These are phyloP conservation scores for Elephas maximus DNA, from an alignment of 2,113 vertebrate genomes.

Conservation along the genomic window DNA sequence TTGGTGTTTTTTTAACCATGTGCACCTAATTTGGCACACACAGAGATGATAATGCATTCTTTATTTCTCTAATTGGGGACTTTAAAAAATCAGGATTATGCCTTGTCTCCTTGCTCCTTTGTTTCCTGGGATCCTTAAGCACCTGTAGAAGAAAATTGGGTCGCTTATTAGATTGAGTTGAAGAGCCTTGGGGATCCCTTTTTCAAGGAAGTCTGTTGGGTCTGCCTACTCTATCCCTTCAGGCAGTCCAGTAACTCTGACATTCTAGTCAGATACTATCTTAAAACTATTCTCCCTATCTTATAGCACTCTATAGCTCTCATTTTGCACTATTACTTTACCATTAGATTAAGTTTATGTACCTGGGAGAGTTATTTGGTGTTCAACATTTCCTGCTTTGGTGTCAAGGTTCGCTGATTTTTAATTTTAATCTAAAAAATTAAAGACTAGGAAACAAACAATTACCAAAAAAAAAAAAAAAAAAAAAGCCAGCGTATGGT, in stretches of 20 bases:
- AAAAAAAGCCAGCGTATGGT: neutral
- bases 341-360: slow-evolving; percentile 43
- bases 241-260: slow-evolving; percentile 79
- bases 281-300: slow-evolving; percentile 55
- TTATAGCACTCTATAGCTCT: neutral
- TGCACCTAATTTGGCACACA: neutral
- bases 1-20: neutral
- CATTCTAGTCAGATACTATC: slow-evolving; percentile 63
- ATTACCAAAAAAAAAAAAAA: neutral
- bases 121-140: slow-evolving; percentile 75
- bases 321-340: slow-evolving; percentile 40
- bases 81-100: slow-evolving; percentile 57
- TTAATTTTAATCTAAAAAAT: slow-evolving; percentile 54
- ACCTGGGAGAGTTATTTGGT: slow-evolving; percentile 15
- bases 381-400: slow-evolving; percentile 41
- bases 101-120: slow-evolving; percentile 69
- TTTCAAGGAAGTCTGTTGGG: slow-evolving; percentile 74
- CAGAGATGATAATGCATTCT: slow-evolving; percentile 22
- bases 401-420: slow-evolving; percentile 27
- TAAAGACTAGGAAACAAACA: slow-evolving; percentile 12
- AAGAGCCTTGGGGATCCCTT: slow-evolving; percentile 75
- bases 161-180: slow-evolving; percentile 71
- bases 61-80: slow-evolving; percentile 54
- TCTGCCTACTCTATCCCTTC: slow-evolving; percentile 70
- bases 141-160: slow-evolving; percentile 77